Evolutionary conservation across 2,888 invertebrate genomes (phyloP).

Genomic region (Adelognathus sp.): DNA sequence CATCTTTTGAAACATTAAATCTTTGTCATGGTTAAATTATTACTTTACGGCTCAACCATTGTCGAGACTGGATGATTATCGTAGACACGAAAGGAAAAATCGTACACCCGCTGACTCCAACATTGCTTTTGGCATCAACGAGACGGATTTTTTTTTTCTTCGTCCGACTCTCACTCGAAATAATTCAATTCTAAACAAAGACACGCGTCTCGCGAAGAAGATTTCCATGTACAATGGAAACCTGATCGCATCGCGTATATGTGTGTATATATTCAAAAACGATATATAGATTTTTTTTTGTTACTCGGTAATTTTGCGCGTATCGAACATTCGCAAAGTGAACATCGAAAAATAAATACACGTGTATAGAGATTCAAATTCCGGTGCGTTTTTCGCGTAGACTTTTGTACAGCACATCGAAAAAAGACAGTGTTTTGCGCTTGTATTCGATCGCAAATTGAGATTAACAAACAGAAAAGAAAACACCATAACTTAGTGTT

Average conservation of each 20-base stretch:
- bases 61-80: slow-evolving; percentile 28
- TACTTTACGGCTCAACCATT: slow-evolving; percentile 19
- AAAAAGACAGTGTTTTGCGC: slow-evolving; percentile 30
- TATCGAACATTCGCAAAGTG: slow-evolving; percentile 13
- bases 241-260: slow-evolving; percentile 40
- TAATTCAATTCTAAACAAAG: slow-evolving; percentile 18
- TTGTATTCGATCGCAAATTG: slow-evolving; percentile 15
- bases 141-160: background rate
- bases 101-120: slow-evolving; percentile 17
- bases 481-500: background rate
- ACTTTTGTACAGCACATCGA: slow-evolving; percentile 36
- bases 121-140: slow-evolving; percentile 8
- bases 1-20: slow-evolving; percentile 57
- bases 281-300: slow-evolving; percentile 22
- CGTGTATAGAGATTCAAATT: slow-evolving; percentile 38
- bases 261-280: slow-evolving; percentile 30
- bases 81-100: slow-evolving; percentile 27
- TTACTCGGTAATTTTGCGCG: slow-evolving; percentile 37
- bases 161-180: slow-evolving; percentile 1
- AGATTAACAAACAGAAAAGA: slow-evolving; percentile 10
- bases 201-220: slow-evolving; percentile 12
- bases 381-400: slow-evolving; percentile 28
- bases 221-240: slow-evolving; percentile 12
- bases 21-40: slow-evolving; percentile 53
- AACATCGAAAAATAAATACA: slow-evolving; percentile 39